phyloP scores from a whole-genome alignment of 2,113 vertebrate genomes.

The Oncorhynchus gorbuscha region DNA sequence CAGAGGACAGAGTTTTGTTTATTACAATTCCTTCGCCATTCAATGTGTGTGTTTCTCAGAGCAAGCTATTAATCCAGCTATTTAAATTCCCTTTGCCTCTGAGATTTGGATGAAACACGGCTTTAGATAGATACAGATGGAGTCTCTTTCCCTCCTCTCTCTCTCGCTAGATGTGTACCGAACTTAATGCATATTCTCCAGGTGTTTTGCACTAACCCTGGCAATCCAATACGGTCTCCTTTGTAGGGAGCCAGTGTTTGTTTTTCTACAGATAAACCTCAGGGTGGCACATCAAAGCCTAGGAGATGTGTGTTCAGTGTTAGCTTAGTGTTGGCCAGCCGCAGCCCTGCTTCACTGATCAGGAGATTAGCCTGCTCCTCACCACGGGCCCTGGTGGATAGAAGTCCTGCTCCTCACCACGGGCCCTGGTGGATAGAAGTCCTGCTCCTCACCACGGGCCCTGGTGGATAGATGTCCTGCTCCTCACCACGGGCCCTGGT shows the following conservation, averaged over 20 bases:
- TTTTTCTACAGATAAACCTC: conserved; percentile 56
- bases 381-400: not conserved
- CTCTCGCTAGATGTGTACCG: not conserved
- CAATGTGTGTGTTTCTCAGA: conserved; percentile 9
- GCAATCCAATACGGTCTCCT: conserved; percentile 31
- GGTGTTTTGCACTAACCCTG: conserved; percentile 31
- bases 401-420: too few species aligned
- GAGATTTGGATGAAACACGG: not conserved
- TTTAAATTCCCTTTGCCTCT: conserved; percentile 41
- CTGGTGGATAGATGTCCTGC: not conserved
- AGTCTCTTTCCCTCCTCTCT: not conserved
- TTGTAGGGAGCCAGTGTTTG: conserved; percentile 42
- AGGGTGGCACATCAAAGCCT: conserved; percentile 56
- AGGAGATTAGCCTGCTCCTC: not conserved
- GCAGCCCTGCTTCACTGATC: not conserved
- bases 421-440: not conserved
- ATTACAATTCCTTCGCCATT: conserved; percentile 25
- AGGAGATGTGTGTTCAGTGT: conserved; percentile 4
- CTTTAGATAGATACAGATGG: not conserved
- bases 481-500: not conserved
- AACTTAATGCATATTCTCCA: conserved; percentile 32
- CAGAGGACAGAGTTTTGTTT: not conserved
- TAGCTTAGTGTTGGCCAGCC: not conserved
- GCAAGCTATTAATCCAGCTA: conserved; percentile 33
- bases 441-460: not conserved